Base-by-base conservation (phyloP, 2,888 invertebrate species). In the Lysandra coridon region DNA sequence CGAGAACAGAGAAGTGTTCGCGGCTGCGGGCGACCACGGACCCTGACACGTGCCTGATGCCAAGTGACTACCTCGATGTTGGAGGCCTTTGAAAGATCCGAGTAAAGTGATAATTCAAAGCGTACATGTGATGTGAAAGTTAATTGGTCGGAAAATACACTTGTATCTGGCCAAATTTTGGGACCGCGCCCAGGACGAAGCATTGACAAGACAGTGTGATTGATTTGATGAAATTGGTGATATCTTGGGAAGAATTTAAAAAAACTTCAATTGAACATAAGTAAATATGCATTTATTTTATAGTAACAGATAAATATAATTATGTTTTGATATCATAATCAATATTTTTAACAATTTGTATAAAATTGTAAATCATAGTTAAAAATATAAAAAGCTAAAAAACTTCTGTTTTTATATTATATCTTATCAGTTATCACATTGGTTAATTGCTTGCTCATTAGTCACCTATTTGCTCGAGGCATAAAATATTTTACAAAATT, bases 1-100 rank as follows among this genome's bases (percentile, higher is more conserved):
- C 88, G 99, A 99, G 95, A 98, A 98, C 90, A 95, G 99, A 83
- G 99, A 99, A 93, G 96, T 96, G 0, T 93, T 97, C 84, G 96
- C 96, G 0, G 96, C 96, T 1, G 97, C 97, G 44, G 95, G 97
- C 0, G 97, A 97, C 86, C 90, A 97, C 78, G 83, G 74, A 37
- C 74, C 86, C 80, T 86, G 87, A 87, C 86, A 83, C 78, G 87
- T 87, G 30, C 83, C 78, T 49, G 82, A 84, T 84, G 80, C 83
- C 86, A 79, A 57, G 73, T 60, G 79, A 79, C 74, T 17, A 37
- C 2, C 30, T n/a, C 7, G 30, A 69, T 69, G 33, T 33, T 37
- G 33, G 14, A 69, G 14, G 37, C 49, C 49, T 53, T 53, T 62
- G 3, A 10, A 12, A 64, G 64, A 64, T 30, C 23, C 10, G 30